These are phyloP conservation scores for Exocentrus adspersus DNA, from an alignment of 2,888 invertebrate genomes.

Conservation along the genomic window DNA sequence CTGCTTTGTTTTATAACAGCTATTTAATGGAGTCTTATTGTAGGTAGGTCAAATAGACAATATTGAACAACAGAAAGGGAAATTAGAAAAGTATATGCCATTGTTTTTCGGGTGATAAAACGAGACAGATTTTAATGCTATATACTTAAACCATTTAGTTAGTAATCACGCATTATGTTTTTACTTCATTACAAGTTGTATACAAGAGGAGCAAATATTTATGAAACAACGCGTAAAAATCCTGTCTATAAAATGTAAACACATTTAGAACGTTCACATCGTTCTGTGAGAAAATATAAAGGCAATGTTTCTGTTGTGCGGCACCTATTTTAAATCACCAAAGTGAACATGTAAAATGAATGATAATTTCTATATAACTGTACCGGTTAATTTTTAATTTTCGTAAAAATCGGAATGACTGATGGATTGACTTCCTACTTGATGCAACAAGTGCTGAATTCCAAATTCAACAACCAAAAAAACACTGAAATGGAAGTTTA, in stretches of 20 bases:
- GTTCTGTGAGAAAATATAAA: constrained; percentile 40
- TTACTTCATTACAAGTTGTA: constrained; percentile 52
- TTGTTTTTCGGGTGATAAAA: constrained; percentile 8
- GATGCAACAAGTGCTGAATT: too few species aligned
- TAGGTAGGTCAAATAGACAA: too few species aligned
- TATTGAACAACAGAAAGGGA: too few species aligned
- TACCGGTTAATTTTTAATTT: too few species aligned
- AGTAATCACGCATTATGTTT: constrained; percentile 48
- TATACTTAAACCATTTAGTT: constrained; percentile 24
- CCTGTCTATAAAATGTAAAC: constrained; percentile 49
- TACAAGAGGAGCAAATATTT: constrained; percentile 53
- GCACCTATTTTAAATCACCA: too few species aligned
- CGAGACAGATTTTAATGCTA: constrained; percentile 22
- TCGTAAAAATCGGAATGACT: too few species aligned
- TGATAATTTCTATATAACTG: too few species aligned
- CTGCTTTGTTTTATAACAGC: background rate
- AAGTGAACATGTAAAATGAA: too few species aligned
- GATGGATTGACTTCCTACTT: too few species aligned
- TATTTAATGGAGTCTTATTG: background rate
- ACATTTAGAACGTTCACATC: constrained; percentile 41
- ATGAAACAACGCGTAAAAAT: constrained; percentile 50
- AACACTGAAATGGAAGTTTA: too few species aligned
- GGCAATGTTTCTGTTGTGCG: constrained; percentile 2
- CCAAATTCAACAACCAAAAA: too few species aligned
- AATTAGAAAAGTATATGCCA: too few species aligned